These are phyloP conservation scores for Erithacus rubecula DNA, from an alignment of 2,797 vertebrate species.

Conservation along the genomic window DNA sequence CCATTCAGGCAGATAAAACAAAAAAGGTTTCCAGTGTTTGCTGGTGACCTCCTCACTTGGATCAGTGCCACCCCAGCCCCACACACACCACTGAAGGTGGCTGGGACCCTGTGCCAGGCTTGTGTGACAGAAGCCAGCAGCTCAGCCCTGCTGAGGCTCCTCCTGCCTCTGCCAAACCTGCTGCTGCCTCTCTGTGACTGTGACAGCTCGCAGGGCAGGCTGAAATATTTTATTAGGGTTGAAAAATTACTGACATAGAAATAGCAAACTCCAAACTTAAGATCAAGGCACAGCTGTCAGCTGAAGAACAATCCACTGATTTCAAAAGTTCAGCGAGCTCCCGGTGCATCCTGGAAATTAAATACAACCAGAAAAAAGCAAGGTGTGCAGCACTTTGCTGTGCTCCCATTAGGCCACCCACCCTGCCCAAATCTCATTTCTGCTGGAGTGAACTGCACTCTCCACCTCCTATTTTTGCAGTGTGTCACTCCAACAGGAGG, in stretches of 20 bases:
- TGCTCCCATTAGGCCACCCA: conserved; percentile 24
- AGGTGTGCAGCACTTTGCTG: conserved; percentile 10
- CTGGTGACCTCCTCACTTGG: neutral
- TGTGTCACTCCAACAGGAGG: neutral
- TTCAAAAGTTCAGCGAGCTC: neutral
- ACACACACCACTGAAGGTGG: neutral
- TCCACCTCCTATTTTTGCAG: conserved; percentile 14
- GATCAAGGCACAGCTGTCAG: neutral
- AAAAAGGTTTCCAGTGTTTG: neutral
- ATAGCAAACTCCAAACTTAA: neutral
- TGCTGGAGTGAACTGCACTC: neutral
- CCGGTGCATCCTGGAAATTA: neutral
- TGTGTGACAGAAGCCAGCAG: neutral
- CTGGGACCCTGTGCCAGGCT: neutral
- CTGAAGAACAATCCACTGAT: neutral
- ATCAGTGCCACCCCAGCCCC: neutral
- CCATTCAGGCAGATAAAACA: neutral
- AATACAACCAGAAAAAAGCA: neutral
- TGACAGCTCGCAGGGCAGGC: neutral
- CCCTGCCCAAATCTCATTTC: neutral
- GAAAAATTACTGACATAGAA: neutral
- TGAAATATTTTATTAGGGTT: neutral
- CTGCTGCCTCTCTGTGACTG: neutral
- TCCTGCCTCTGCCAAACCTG: neutral
- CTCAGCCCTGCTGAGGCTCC: neutral